Base-by-base conservation (phyloP, 2,888 invertebrate species). In the Panorpa germanica region DNA sequence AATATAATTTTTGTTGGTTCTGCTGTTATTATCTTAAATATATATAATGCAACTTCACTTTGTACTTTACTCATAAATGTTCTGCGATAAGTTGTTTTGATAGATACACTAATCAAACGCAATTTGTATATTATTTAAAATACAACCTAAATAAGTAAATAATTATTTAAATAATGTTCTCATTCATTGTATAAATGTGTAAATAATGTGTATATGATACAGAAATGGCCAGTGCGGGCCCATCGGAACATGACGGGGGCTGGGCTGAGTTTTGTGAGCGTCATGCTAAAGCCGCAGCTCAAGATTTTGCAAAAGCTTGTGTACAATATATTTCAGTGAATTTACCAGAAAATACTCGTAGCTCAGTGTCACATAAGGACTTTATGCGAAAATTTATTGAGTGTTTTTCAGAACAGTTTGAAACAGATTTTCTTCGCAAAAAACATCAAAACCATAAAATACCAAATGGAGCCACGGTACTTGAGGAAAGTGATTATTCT, bases 241-340 rank as follows among this genome's bases (percentile, higher is more conserved):
- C 61, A 49, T 63, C 62, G 54, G 65, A 66, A 48, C 63, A 64
- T 45, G 68, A 67, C 49, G 67, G 67, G 49, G 65, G 66, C 53
- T 83, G 82, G 82, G 65, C 69, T 47, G 80, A 82, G 52, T 78
- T 82, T 53, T 82, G 82, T 57, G 81, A 83, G 54, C 71, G 82
- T 50, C 85, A 86, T 57, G 83, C 83, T 35, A 70, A 71, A 45
- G 67, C 72, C 36, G 77, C 85, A 33, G 83, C 83, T 35, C 74
- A 77, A 45, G 83, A 85, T 56, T 88, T 90, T 55, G 81, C 85
- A 43, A 78, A 77, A 55, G 77, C 78, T 44, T 83, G 83, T 54
- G 65, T 77, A 40, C 73, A 73, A 40, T 83, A 72, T 47, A 67
- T 82, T 37, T 71, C 72, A 42, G 64, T 70, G 27, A 72, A 71